Evolutionary conservation across 2,797 vertebrate genomes (phyloP).

Genomic region (Neosalanx taihuensis): DNA sequence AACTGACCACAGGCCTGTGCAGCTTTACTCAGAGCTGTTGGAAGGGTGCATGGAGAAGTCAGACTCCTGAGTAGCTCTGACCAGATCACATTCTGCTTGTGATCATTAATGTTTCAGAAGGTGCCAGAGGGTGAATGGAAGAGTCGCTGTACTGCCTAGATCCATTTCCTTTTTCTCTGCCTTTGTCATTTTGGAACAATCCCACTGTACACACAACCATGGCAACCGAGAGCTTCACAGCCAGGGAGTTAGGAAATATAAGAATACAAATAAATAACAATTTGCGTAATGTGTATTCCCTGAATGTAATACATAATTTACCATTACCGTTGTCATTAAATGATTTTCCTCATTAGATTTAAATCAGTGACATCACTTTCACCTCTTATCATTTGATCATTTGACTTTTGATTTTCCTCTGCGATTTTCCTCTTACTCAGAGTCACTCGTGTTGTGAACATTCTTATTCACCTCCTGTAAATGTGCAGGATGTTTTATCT

Average conservation of each 20-base stretch:
- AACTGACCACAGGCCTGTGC: not conserved
- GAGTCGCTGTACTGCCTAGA: slow-evolving; percentile 62
- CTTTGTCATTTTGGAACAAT: slow-evolving; percentile 54
- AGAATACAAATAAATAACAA: not conserved
- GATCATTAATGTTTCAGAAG: slow-evolving; percentile 78
- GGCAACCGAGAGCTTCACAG: slow-evolving; percentile 29
- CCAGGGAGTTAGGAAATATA: slow-evolving; percentile 6
- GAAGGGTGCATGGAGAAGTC: slow-evolving; percentile 23
- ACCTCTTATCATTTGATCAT: not conserved
- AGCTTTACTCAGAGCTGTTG: not conserved
- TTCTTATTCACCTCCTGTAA: not conserved
- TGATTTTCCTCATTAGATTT: not conserved
- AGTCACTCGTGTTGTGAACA: too few species aligned
- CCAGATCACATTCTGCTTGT: slow-evolving; percentile 73
- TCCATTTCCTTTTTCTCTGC: slow-evolving; percentile 63
- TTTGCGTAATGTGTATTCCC: not conserved
- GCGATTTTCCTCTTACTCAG: not conserved
- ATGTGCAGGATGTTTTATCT: not conserved
- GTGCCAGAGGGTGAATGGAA: slow-evolving; percentile 70
- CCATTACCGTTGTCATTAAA: not conserved
- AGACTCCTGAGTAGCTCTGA: slow-evolving; percentile 50
- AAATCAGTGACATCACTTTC: not conserved
- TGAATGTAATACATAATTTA: too few species aligned
- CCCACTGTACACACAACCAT: slow-evolving; percentile 26
- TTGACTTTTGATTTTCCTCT: not conserved